Base-by-base conservation (phyloP, 2,113 vertebrate species). In the Propithecus coquereli region DNA sequence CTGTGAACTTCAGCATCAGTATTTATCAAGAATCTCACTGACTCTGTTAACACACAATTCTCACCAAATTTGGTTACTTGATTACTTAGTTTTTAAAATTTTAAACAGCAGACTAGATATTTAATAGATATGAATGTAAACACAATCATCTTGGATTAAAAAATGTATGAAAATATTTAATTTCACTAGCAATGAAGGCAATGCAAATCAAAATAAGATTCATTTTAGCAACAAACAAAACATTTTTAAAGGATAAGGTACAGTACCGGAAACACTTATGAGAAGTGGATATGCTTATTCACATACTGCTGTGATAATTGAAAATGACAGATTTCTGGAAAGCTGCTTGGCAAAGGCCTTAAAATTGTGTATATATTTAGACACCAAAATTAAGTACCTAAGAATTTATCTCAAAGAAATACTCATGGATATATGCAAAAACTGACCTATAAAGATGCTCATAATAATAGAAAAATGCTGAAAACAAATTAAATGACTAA, bases 401-500 rank as follows among this genome's bases (percentile, higher is more conserved):
- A 91, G 17, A 81, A 43, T 71, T 91, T 83, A 92, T 65, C 54
- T 84, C 17, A 87, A 94, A 83, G 40, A 77, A 87, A 94, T 43
- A 87, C 10, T 59, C 25, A 86, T 6, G 65, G 27, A 65, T 61
- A 71, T 68, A 79, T 76, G 8, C 17, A 87, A 76, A 82, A 22
- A 54, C 23, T 37, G 74, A 81, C 43, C 50, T 80, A 68, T 40
- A 68, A 84, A 50, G 57, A 70, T 47, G 18, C 6, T 83, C n/a
- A 52, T 77, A 47, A 85, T 61, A 91, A 37, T 20, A 74, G 37
- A 91, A 95, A 87, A 90, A 82, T 79, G 65, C 9, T 90, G 11
- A 92, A 95, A 82, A 91, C 37, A 97, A 92, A 70, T 91, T 84
- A 83, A 91, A 82, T 87, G 5, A 84, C 52, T 90, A 89, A 84